Evolutionary conservation across 2,797 vertebrate genomes (phyloP).

Genomic region (Coracias cyanogaster): DNA sequence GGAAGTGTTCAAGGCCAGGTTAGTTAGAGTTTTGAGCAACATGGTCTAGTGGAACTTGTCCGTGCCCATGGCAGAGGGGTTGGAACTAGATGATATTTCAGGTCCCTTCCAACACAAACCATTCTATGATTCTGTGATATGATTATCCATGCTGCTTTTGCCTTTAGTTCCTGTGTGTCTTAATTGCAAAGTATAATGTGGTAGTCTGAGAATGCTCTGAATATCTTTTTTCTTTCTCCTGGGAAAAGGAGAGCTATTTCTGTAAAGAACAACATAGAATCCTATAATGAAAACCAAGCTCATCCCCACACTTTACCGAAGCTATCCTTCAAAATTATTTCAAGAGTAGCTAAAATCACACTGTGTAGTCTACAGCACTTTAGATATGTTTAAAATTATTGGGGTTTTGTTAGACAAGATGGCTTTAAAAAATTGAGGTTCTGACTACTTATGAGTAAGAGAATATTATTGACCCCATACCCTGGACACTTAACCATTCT

Average conservation of each 20-base stretch:
- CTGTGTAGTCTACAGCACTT: neutral
- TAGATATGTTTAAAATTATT: neutral
- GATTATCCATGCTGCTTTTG: neutral
- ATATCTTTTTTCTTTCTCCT: neutral
- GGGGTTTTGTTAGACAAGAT: neutral
- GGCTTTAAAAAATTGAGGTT: neutral
- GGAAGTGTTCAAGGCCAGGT: too few species aligned
- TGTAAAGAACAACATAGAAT: neutral
- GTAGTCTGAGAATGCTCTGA: neutral
- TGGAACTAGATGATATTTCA: too few species aligned
- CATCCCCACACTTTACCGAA: neutral
- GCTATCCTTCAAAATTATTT: neutral
- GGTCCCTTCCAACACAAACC: too few species aligned
- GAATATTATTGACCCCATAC: neutral
- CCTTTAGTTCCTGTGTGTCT: neutral
- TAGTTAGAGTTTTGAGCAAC: too few species aligned
- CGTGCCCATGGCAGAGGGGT: too few species aligned
- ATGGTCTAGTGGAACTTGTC: too few species aligned
- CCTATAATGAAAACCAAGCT: neutral
- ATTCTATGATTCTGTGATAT: neutral
- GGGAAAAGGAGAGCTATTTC: neutral
- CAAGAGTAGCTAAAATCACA: neutral
- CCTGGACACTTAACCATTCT: neutral
- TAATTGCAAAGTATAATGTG: neutral
- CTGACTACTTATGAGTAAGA: neutral